These are phyloP conservation scores for Lochmaea capreae DNA, from an alignment of 2,888 invertebrate species.

Conservation along the genomic window DNA sequence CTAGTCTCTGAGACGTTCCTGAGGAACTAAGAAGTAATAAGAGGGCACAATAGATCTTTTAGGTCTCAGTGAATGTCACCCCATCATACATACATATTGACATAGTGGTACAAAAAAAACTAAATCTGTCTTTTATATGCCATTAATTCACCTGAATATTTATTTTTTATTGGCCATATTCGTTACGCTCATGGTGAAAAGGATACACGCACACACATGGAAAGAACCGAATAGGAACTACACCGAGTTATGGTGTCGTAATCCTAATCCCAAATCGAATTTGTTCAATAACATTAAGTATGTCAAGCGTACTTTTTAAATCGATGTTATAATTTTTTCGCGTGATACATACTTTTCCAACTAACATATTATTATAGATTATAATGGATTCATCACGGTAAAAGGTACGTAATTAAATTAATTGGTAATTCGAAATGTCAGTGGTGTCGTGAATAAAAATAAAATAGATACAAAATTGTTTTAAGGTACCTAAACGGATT, in stretches of 20 bases:
- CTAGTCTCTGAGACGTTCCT: no score
- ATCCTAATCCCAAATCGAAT: slow-evolving; percentile 18
- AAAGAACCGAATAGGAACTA: slow-evolving; percentile 19
- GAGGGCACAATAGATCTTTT: no score
- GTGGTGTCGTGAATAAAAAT: no score
- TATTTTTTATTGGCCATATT: not conserved
- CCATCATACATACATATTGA: no score
- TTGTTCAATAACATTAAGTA: slow-evolving; percentile 18
- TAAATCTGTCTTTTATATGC: no score
- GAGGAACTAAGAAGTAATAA: no score
- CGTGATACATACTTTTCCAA: not conserved
- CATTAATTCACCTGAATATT: no score
- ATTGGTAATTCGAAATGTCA: no score
- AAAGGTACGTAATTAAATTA: not conserved
- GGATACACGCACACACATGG: slow-evolving; percentile 8
- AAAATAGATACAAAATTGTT: no score
- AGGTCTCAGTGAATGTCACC: no score
- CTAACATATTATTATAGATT: not conserved
- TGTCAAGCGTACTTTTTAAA: slow-evolving; percentile 13
- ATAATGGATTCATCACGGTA: not conserved
- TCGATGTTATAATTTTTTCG: slow-evolving; percentile 9
- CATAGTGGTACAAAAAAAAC: no score
- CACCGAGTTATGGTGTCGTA: slow-evolving; percentile 5
- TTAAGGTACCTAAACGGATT: no score
- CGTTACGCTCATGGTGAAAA: not conserved